A percentile compares a stretch with the other conserved stretches of the same genome.
These are phyloP conservation scores for Fukomys damarensis DNA, from an alignment of 2,113 vertebrate genomes.

Conservation along the genomic window DNA sequence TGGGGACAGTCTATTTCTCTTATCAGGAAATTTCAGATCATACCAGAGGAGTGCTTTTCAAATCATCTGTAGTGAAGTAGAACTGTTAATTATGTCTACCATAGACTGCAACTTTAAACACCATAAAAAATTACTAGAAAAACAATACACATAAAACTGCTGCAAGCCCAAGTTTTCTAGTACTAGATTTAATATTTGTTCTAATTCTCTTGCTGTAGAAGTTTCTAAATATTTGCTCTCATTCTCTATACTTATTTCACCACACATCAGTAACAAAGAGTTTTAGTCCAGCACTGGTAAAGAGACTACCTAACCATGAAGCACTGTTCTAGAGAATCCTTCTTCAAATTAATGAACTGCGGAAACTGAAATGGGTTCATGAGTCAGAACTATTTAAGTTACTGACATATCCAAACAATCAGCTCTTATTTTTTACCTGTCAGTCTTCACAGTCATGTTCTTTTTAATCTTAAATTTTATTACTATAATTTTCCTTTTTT, in stretches of 20 bases:
- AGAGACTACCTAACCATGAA: not conserved
- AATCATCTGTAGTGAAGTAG: slow-evolving; percentile 5
- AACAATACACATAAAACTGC: slow-evolving; percentile 23
- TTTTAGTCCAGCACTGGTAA: not conserved
- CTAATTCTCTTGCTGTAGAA: not conserved
- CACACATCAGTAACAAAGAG: not conserved
- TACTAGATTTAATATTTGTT: slow-evolving; percentile 22
- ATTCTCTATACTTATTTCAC: slow-evolving; percentile 40
- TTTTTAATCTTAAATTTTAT: slow-evolving; percentile 37
- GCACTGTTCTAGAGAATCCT: not conserved
- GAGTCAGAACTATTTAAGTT: not conserved
- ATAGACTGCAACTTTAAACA: not conserved
- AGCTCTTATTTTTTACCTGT: not conserved
- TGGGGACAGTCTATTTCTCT: not conserved
- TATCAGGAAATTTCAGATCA: slow-evolving; percentile 36
- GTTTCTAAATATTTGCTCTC: slow-evolving; percentile 34
- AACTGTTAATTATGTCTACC: slow-evolving; percentile 23
- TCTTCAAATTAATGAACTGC: not conserved
- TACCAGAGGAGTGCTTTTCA: slow-evolving; percentile 14
- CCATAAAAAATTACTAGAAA: slow-evolving; percentile 28
- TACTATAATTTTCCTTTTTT: not conserved
- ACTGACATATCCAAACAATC: not conserved
- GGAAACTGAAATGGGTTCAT: slow-evolving; percentile 15
- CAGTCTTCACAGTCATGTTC: slow-evolving; percentile 16
- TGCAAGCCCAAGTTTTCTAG: not conserved